Evolutionary conservation across 2,113 vertebrate genomes (phyloP), one percentile per base, ranked within the genome.

Genomic region (Rhinolophus ferrumequinum): DNA sequence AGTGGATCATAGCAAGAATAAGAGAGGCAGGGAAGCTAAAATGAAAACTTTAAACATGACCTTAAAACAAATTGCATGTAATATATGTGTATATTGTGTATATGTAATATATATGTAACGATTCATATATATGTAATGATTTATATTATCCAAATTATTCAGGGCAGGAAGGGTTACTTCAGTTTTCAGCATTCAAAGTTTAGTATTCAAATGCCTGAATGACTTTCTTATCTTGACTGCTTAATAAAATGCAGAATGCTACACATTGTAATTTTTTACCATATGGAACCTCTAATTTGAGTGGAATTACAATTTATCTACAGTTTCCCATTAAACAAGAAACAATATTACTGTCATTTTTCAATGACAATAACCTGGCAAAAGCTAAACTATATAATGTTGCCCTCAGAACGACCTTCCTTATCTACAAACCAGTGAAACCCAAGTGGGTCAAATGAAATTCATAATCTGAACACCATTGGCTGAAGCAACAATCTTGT

Each of bases 211-310:
- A 76, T 44, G 3, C 58, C 69, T 66, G 15, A 82, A 50, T 75
- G 80, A 60, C 72, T 70, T 95, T 92, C 62, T 87, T 73, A 88
- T 56, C 52, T 72, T 93, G 41, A 82, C 50, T 88, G 4, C 67
- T 85, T 95, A 96, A 95, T 93, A 82, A 94, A 94, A 89, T 89
- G 11, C 38, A 91, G 47, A 82, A 44, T 54, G 56, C 38, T 82
- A 58, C n/a, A 60, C 18, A 75, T 28, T 86, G 12, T 8, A 91
- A 81, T 73, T 67, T 95, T 96, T 91, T 91, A 88, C 56, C 60
- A 89, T 54, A 95, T 66, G 15, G 18, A 92, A 70, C 5, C 54
- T 89, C 64, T 94, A 91, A 95, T 95, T 96, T 90, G 60, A 92
- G 35, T 89, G 26, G n/a, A n/a, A 86, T 90, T 95, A 64, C 64